These are phyloP conservation scores for Phoeniculus purpureus DNA, from an alignment of 2,797 vertebrate species.

Conservation along the genomic window DNA sequence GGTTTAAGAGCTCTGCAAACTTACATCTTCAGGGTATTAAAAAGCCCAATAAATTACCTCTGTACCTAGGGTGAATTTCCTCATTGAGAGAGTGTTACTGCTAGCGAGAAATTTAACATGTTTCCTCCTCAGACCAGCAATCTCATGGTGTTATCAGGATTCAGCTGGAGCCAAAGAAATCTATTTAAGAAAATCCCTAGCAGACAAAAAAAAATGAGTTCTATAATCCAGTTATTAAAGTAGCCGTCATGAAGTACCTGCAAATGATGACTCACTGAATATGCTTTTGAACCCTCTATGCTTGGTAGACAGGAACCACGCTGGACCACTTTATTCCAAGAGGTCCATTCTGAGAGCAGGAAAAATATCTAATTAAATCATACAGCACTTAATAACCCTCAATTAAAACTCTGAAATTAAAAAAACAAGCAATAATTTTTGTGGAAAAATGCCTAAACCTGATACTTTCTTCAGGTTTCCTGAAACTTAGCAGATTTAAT, in stretches of 20 bases:
- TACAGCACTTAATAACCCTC: background rate
- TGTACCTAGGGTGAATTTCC: background rate
- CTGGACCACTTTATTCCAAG: background rate
- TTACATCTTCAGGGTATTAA: background rate
- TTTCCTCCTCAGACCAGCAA: background rate
- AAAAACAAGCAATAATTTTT: background rate
- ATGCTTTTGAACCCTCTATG: background rate
- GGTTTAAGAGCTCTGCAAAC: background rate
- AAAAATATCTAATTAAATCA: background rate
- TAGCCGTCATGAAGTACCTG: background rate
- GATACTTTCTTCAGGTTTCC: background rate
- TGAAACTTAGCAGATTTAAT: background rate
- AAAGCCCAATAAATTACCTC: background rate
- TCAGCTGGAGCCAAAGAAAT: background rate
- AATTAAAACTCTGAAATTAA: background rate
- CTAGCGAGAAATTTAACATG: background rate
- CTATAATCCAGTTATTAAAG: background rate
- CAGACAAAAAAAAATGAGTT: background rate
- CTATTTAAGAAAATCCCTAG: background rate
- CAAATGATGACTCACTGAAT: background rate
- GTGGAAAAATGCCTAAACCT: background rate
- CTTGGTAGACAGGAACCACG: background rate
- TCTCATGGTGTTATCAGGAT: background rate
- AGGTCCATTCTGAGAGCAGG: background rate
- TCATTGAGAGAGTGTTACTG: background rate